Evolutionary conservation across 1,140 invertebrate genomes (phyloP).

Genomic region (Parapsyche elsis): DNA sequence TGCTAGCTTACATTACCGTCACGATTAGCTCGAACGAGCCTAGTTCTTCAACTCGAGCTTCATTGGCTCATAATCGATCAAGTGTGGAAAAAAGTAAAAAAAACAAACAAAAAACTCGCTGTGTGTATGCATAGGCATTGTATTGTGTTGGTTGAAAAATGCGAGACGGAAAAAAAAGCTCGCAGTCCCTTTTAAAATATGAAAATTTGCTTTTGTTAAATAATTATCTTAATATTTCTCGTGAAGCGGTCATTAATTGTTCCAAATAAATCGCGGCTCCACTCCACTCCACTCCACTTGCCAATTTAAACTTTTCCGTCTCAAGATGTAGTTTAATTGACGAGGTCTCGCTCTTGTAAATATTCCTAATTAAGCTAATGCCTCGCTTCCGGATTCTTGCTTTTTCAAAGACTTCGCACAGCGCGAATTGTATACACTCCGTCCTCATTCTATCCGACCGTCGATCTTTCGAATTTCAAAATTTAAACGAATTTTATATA

Average conservation of each 20-base stretch:
- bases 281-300: slow-evolving; percentile 4
- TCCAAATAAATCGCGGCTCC: slow-evolving; percentile 24
- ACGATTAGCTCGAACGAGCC: too few relatives aligned
- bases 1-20: too few relatives aligned
- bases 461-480: background rate
- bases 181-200: background rate
- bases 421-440: slow-evolving; percentile 14
- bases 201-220: slow-evolving; percentile 22
- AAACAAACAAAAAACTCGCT: too few relatives aligned
- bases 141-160: too few relatives aligned
- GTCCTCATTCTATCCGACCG: background rate
- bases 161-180: too few relatives aligned
- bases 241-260: slow-evolving; percentile 28
- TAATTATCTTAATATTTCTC: slow-evolving; percentile 32
- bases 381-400: slow-evolving; percentile 25
- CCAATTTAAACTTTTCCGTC: slow-evolving; percentile 25
- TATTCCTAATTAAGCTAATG: slow-evolving; percentile 33
- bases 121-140: too few relatives aligned
- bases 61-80: too few relatives aligned
- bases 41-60: too few relatives aligned
- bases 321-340: slow-evolving; percentile 33
- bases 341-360: slow-evolving; percentile 29
- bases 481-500: too few relatives aligned
- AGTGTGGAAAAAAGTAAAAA: too few relatives aligned
- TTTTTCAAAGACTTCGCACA: slow-evolving; percentile 28